A percentile compares a stretch with the other conserved stretches of the same genome.
Conservation (phyloP, 1,140 invertebrate genomes). For the Melitaea cinxia region DNA sequence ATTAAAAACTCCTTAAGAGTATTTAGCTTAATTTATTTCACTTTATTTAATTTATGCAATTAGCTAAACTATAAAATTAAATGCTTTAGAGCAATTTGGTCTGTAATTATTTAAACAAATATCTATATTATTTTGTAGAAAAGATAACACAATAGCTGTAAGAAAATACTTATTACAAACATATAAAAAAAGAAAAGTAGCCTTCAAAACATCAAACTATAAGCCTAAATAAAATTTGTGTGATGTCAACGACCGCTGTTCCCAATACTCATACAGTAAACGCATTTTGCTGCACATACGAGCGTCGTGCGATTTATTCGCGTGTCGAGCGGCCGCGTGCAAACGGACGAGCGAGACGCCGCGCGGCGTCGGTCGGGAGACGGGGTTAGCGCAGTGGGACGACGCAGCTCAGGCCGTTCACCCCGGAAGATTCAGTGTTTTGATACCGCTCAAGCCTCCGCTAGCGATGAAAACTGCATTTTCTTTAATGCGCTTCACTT, state of each 20-base stretch:
- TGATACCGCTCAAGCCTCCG: slow-evolving; percentile 77
- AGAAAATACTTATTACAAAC: too few species aligned
- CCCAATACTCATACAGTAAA: slow-evolving; percentile 75
- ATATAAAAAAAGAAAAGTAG: slow-evolving; percentile 1
- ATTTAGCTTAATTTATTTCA: too few species aligned
- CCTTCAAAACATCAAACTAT: slow-evolving; percentile 22
- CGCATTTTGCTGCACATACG: slow-evolving; percentile 73
- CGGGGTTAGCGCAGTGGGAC: slow-evolving; percentile 60
- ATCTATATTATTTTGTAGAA: background rate
- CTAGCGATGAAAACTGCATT: slow-evolving; percentile 77
- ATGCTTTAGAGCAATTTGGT: too few species aligned
- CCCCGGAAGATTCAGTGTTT: slow-evolving; percentile 81
- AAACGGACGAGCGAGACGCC: slow-evolving; percentile 51
- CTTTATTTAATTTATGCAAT: too few species aligned
- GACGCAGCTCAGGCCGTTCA: slow-evolving; percentile 68
- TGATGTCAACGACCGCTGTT: slow-evolving; percentile 69
- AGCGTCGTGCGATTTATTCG: slow-evolving; percentile 71
- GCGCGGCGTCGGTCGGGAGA: slow-evolving; percentile 58
- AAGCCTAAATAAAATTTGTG: slow-evolving; percentile 65
- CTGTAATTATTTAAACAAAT: too few species aligned
- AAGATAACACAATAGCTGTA: too few species aligned
- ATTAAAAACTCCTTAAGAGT: too few species aligned
- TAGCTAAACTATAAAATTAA: too few species aligned
- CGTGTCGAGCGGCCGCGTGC: slow-evolving; percentile 57
- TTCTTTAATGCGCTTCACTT: slow-evolving; percentile 77